Evolutionary conservation across 2,113 vertebrate genomes (phyloP), one percentile per base, ranked within the genome.

Genomic region (Scartelaos histophorus): DNA sequence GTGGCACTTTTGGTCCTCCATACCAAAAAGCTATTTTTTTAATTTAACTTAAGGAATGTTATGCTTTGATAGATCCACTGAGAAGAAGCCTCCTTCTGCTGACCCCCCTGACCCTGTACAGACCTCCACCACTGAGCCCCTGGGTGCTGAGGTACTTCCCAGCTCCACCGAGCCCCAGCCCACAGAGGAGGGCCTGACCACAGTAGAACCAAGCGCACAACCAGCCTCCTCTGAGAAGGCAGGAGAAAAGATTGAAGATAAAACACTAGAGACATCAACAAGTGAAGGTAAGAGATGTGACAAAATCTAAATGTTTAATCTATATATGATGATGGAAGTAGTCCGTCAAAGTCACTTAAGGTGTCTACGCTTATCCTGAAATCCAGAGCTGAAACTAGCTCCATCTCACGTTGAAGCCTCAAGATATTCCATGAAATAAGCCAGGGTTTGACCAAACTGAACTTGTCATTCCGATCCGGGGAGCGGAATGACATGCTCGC

Each of bases 61-160:
- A 29, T 29, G 29, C 0, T 19, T 35, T 68, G 0, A 19, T 24
- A 91, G 88, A n/a, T 88, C 85, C 0, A 51, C 66, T 9, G 80
- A 84, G 38, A 82, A 70, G 10, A 88, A 2, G 16, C 12, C 0
- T 47, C 3, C 43, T 47, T 17, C 22, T 13, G 53, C 81, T 21
- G 69, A 67, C 5, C 45, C 86, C 17, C n/a, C 13, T 6, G 69
- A 64, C 53, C 46, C 46, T 11, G 57, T n/a, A 3, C 38, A 53
- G 6, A 29, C 6, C 29, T 46, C 68, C 19, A 56, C 72, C 15
- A 57, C 71, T 29, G 70, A n/a, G 10, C 69, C 15, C 61, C 29
- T 22, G 24, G 16, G 12, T 0, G 45, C 64, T 64, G 51, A 54
- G 54, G 58, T 19, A 46, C 5, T 13, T 29, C 34, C 65, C 56